Evolutionary conservation across 2,113 vertebrate species (phyloP).

Genomic region (Stercorarius parasiticus): DNA sequence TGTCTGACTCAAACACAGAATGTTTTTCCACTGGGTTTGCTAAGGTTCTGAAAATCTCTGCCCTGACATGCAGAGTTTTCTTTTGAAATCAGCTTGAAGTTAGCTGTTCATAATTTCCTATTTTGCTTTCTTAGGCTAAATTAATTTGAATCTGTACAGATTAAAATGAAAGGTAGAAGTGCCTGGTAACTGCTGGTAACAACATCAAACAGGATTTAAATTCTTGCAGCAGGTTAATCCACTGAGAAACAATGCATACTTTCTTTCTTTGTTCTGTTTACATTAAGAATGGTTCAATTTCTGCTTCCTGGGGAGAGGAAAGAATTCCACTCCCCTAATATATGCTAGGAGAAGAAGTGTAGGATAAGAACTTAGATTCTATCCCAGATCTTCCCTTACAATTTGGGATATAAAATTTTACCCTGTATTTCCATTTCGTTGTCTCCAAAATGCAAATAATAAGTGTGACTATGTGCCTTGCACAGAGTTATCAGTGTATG

Average conservation of each 20-base stretch:
- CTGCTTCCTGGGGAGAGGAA: background rate
- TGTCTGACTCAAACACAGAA: background rate
- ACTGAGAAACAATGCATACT: background rate
- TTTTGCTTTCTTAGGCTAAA: background rate
- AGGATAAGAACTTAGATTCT: background rate
- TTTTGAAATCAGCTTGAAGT: background rate
- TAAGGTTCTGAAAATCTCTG: background rate
- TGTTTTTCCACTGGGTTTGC: background rate
- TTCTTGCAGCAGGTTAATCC: background rate
- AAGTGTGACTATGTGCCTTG: background rate
- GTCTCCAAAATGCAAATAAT: background rate
- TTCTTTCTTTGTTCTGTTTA: background rate
- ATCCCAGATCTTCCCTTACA: background rate
- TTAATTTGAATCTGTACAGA: background rate
- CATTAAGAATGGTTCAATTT: background rate
- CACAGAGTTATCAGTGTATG: background rate
- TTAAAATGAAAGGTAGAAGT: background rate
- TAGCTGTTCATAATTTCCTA: background rate
- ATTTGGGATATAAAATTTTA: background rate
- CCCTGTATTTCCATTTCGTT: background rate
- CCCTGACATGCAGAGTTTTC: background rate
- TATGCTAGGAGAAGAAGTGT: background rate
- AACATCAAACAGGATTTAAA: background rate
- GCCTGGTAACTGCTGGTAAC: background rate
- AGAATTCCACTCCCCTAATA: background rate